Evolutionary conservation across 2,113 vertebrate species (phyloP).

Genomic region (Burhinus oedicnemus): DNA sequence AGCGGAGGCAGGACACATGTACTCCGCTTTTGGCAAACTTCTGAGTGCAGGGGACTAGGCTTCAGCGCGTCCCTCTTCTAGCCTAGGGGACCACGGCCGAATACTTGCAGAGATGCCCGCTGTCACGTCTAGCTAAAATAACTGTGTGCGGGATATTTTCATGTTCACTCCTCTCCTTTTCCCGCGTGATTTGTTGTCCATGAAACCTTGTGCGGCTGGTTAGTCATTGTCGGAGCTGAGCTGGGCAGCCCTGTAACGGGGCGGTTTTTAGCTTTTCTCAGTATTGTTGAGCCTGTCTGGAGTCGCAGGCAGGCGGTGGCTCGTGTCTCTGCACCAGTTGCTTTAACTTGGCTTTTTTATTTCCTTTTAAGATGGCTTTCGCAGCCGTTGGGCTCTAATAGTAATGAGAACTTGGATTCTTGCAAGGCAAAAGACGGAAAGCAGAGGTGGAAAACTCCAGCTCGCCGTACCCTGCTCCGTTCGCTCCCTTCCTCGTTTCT

Average conservation of each 20-base stretch:
- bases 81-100: accelerated
- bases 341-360: neutral
- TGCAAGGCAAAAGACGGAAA: neutral
- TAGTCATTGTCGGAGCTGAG: neutral
- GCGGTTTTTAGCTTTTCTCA: neutral
- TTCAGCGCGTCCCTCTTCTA: neutral
- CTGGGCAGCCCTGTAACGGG: neutral
- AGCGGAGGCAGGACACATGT: accelerated
- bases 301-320: neutral
- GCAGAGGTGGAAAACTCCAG: neutral
- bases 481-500: neutral
- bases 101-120: accelerated
- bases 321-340: neutral
- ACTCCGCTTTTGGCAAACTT: no score
- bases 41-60: accelerated
- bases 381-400: neutral
- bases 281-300: neutral
- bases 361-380: neutral
- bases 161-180: neutral
- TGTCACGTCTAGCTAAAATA: neutral
- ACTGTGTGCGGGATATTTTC: neutral
- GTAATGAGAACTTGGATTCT: accelerated
- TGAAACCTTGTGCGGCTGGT: neutral
- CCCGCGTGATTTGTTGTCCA: neutral
- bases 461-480: accelerated